Base-by-base conservation (phyloP, 1,140 invertebrate genomes). In the Heliconius hewitsoni region DNA sequence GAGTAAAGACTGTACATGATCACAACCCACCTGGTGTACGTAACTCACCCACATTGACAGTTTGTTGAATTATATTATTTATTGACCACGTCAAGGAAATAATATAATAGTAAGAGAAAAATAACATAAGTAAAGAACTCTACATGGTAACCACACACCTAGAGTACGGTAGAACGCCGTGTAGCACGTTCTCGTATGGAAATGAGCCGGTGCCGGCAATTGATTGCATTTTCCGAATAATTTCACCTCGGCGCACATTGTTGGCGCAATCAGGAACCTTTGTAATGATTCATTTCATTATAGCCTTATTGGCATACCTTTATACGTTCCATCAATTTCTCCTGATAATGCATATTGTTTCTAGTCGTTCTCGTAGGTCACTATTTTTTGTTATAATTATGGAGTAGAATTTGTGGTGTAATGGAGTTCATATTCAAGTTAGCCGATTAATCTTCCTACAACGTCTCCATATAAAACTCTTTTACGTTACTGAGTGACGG, bases 141-240 rank as follows among this genome's bases (percentile, higher is more conserved):
- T 30, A 66, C 60, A 30, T 13, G 4, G 3, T 4, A 11, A 66
- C 23, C 27, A 60, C 55, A 8, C 55, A 23, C n/a, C n/a, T 9
- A 57, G 19, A 23, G 50, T 52, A 52, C 50, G 50, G 50, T 52
- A 60, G 55, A 9, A n/a, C 8, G n/a, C 19, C 55, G 42, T 52
- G 50, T 52, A 66, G 60, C 27, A 66, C 60, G 60, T 66, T 30
- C 60, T 30, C 60, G 60, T 66, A 66, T 66, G 60, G 27, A 66
- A 66, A 66, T 66, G 60, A 66, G 60, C 60, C 60, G 60, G 60
- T 66, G 60, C 60, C 60, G 60, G 60, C 60, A 66, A 66, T 66
- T 66, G 60, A 66, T 66, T 66, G 60, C 60, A 66, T 66, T 66
- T 66, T 66, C 60, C 60, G 27, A 30, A 66, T 66, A 66, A 66